Evolutionary conservation across 2,797 vertebrate genomes (phyloP), one percentile per base, ranked within the genome.

Genomic region (Silurus lanzhouensis): DNA sequence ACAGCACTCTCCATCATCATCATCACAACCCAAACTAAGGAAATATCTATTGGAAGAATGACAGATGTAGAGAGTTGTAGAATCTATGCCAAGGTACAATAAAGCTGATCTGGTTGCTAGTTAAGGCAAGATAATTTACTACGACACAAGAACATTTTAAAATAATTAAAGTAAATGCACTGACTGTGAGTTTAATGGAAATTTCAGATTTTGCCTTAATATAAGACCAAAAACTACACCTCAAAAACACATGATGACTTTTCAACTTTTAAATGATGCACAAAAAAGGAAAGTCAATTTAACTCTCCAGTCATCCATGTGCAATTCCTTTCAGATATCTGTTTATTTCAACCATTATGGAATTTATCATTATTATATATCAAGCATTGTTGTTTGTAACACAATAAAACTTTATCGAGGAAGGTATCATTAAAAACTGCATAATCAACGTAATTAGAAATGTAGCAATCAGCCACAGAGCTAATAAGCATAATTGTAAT

Each of bases 401-500:
- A 38, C 20, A 12, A 44, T 82, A 38, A 70, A 68, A 52, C 55
- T 76, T 86, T 57, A 74, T 58, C 61, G 58, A 55, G 46, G 68
- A 86, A 78, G 74, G 38, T 38, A 48, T 74, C 58, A 84, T 58
- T 60, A 67, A 70, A 86, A 80, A 64, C 27, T 22, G 38, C 58
- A 76, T 48, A 81, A 83, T 75, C 48, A 60, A 44, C 17, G n/a
- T 72, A 83, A 84, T 83, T 78, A 83, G 12, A 87, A 66, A 64
- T 66, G 52, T 74, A 64, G 76, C 68, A 87, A 84, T 81, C 85
- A 86, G 68, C 60, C 48, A 67, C 31, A 82, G 76, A 83, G 66
- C 82, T 81, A 87, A 87, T 87, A 80, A 80, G 60, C 68, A 74
- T 87, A 87, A 83, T 81, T 87, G 77, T 81, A 84, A 84, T 83